Conservation (phyloP, 2,888 invertebrate species). For the Metopia argyrocephala region DNA sequence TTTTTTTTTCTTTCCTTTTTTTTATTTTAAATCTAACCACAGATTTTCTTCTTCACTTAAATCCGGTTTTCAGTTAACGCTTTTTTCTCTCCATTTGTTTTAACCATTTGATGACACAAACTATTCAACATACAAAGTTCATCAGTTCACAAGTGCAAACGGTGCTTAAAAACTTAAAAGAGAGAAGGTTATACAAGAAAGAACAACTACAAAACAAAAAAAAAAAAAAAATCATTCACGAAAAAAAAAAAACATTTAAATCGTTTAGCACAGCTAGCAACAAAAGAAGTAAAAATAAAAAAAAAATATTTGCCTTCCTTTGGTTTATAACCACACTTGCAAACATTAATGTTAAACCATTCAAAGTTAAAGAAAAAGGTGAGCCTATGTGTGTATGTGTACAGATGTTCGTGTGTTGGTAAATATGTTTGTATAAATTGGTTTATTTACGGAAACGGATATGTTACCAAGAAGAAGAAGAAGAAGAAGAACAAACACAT, state of each 20-base stretch:
- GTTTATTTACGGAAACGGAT: slow-evolving; percentile 62
- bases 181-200: slow-evolving; percentile 17
- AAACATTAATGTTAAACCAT: neutral
- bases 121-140: slow-evolving; percentile 55
- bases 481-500: neutral
- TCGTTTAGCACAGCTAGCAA: slow-evolving; percentile 33
- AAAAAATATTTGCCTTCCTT: slow-evolving; percentile 30
- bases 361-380: neutral
- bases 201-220: neutral
- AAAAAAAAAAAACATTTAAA: slow-evolving; percentile 50
- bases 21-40: slow-evolving; percentile 13
- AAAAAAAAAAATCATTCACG: neutral
- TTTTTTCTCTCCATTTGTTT: slow-evolving; percentile 33
- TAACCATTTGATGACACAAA: slow-evolving; percentile 58
- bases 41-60: slow-evolving; percentile 44
- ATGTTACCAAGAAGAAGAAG: slow-evolving; percentile 48
- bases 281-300: slow-evolving; percentile 15
- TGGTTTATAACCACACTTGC: neutral
- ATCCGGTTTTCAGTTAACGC: neutral
- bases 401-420: neutral
- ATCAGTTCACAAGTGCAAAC: slow-evolving; percentile 54
- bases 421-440: slow-evolving; percentile 56
- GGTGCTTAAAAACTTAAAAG: slow-evolving; percentile 9
- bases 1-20: neutral
- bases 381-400: neutral